Conservation (phyloP, 2,888 invertebrate genomes). For the Amphipoea oculea region DNA sequence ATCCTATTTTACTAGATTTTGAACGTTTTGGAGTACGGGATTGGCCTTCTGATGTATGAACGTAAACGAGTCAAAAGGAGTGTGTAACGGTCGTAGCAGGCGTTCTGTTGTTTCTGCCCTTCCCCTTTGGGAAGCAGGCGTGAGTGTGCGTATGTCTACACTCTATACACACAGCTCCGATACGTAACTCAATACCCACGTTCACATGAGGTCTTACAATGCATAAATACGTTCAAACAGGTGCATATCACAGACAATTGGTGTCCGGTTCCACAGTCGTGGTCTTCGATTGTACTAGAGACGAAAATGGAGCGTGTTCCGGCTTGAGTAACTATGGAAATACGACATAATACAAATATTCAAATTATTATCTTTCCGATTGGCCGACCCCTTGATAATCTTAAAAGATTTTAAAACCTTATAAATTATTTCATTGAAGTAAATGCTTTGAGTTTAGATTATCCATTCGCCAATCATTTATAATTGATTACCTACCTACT, state of each 20-base stretch:
- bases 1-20: too few relatives aligned
- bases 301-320: slow-evolving; percentile 52
- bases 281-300: slow-evolving; percentile 63
- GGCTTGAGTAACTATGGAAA: slow-evolving; percentile 21
- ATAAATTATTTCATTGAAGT: too few relatives aligned
- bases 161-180: background rate
- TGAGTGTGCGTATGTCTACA: too few relatives aligned
- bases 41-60: too few relatives aligned
- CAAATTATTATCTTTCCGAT: too few relatives aligned
- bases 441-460: background rate
- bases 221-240: slow-evolving; percentile 33
- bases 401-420: too few relatives aligned
- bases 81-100: too few relatives aligned
- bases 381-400: too few relatives aligned
- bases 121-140: too few relatives aligned
- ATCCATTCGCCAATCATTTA: background rate
- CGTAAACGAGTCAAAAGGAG: too few relatives aligned
- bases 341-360: background rate
- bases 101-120: background rate
- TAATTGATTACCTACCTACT: background rate
- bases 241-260: slow-evolving; percentile 59
- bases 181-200: background rate
- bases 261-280: slow-evolving; percentile 64
- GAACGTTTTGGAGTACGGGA: too few relatives aligned
- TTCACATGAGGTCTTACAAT: slow-evolving; percentile 1